Base-by-base conservation (phyloP, 2,888 invertebrate genomes). In the Calameuta pallipes region DNA sequence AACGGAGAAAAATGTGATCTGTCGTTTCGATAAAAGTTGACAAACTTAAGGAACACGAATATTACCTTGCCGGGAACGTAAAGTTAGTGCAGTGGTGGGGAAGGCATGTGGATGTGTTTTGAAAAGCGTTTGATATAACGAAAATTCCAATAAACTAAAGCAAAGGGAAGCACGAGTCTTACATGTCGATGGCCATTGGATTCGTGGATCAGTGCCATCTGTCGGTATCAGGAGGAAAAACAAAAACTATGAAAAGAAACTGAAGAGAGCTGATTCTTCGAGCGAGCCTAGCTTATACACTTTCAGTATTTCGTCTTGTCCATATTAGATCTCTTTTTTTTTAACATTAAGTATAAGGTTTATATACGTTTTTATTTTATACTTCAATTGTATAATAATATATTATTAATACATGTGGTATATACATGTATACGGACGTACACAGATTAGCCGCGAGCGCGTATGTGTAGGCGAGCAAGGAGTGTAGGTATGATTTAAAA, bases 251-350 rank as follows among this genome's bases (percentile, higher is more conserved):
- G 23, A 23, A 56, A 56, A 9, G 6, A 56, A 23, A 56, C 23
- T 9, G 23, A 23, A 56, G 23, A 2, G 56, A 9, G 56, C 15
- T 9, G 2, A 56, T 56, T 23, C 23, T 56, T 15, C 23, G 56
- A 23, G 56, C 9, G 56, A 15, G 56, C 2, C 6, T 9, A 9
- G 9, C 12, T 71, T 68, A 71, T 78, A 76, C 73, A 78, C 76
- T 78, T 23, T 76, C 75, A 76, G 78, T 78, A 78, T 78, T 73
- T 73, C 78, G 73, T 78, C 73, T 76, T 78, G 71, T 75, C 78
- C 78, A 75, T 78, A 69, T 75, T 78, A 71, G 75, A 75, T 78
- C 78, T 78, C 78, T 78, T 78, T 33, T 41, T 75, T 78, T 78
- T 35, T 73, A 37, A 37, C 37, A 73, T 31, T 37, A 41, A 75